These are phyloP conservation scores for Melipona bicolor DNA, from an alignment of 2,888 invertebrate genomes.

Conservation along the genomic window DNA sequence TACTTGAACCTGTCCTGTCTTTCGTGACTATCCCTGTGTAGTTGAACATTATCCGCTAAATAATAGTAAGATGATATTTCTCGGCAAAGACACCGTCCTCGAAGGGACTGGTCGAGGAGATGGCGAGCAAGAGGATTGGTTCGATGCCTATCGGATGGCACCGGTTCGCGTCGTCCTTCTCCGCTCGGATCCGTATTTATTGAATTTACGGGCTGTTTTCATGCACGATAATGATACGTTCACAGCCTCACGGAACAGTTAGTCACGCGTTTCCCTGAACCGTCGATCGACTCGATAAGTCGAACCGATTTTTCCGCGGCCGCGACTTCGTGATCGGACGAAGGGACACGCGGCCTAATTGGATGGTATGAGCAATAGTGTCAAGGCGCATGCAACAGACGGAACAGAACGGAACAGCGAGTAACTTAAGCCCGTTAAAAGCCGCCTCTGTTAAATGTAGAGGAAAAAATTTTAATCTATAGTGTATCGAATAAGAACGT, in stretches of 20 bases:
- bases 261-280: slow-evolving; percentile 32
- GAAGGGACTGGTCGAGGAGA: background rate
- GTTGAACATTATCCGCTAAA: background rate
- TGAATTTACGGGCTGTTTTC: slow-evolving; percentile 36
- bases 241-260: slow-evolving; percentile 41
- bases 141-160: background rate
- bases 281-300: slow-evolving; percentile 52
- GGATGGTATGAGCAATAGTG: slow-evolving; percentile 2
- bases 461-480: background rate
- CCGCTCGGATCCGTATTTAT: slow-evolving; percentile 39
- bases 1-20: background rate
- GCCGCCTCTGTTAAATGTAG: background rate
- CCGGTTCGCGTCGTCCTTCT: background rate
- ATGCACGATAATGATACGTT: slow-evolving; percentile 51
- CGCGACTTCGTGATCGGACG: slow-evolving; percentile 10
- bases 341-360: slow-evolving; percentile 17
- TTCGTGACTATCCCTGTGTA: background rate
- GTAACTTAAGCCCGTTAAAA: background rate
- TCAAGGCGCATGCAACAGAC: background rate
- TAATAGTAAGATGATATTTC: background rate
- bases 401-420: background rate
- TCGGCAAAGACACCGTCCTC: background rate
- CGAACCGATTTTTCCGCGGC: slow-evolving; percentile 30
- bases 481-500: too few species aligned
- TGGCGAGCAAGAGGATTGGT: background rate